Evolutionary conservation across 1,140 invertebrate species (phyloP).

Genomic region (Anthonomus grandis): DNA sequence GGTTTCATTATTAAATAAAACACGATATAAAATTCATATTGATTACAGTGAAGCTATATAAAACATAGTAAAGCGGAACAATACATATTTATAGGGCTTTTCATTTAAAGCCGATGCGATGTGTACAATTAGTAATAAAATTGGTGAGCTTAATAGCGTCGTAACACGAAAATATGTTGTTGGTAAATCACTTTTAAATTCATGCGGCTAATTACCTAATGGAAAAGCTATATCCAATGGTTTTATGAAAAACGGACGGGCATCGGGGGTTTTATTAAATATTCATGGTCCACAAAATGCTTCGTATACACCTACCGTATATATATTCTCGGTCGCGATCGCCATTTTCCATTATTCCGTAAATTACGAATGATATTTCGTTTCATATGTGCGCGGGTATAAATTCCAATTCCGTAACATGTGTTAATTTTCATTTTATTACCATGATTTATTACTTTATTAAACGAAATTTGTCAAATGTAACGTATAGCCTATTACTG

Average conservation of each 20-base stretch:
- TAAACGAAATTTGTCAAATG: constrained; percentile 17
- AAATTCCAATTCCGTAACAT: constrained; percentile 12
- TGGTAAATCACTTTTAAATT: constrained; percentile 31
- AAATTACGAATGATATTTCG: constrained; percentile 17
- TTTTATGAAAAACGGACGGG: constrained; percentile 20
- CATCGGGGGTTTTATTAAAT: constrained; percentile 26
- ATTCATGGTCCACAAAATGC: constrained; percentile 22
- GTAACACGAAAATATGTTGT: constrained; percentile 26
- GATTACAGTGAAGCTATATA: constrained; percentile 24
- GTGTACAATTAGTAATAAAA: constrained; percentile 28
- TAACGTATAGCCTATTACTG: constrained; percentile 3
- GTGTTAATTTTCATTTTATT: constrained; percentile 20
- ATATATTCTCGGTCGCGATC: too few relatives aligned
- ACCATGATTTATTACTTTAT: constrained; percentile 19
- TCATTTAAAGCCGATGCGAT: constrained; percentile 20
- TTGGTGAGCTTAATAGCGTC: constrained; percentile 20
- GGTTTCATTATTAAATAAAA: constrained; percentile 11
- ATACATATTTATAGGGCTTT: constrained; percentile 31
- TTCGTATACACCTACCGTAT: neutral
- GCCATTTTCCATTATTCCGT: constrained; percentile 15
- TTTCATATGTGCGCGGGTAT: constrained; percentile 10
- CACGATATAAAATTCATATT: constrained; percentile 23
- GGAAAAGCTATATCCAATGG: constrained; percentile 25
- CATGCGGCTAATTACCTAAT: constrained; percentile 31
- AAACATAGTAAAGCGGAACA: constrained; percentile 12